phyloP scores from a whole-genome alignment of 2,113 vertebrate genomes.

The Argyrosomus japonicus region DNA sequence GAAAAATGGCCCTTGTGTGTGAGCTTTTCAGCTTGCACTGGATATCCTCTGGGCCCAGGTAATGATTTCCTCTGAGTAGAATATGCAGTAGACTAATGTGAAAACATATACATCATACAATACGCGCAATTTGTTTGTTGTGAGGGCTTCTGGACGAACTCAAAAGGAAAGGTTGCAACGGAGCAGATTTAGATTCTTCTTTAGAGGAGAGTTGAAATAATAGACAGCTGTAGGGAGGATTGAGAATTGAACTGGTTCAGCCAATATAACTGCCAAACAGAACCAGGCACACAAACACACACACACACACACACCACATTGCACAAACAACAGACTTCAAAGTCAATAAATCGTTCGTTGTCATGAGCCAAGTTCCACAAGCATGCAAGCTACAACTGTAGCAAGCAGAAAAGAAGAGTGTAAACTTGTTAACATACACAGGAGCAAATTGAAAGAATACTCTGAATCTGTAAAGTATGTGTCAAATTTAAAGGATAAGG shows the following conservation, averaged over 20 bases:
- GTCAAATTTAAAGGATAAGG: background rate
- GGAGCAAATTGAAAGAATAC: constrained; percentile 30
- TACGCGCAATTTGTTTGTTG: background rate
- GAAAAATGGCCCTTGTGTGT: constrained; percentile 58
- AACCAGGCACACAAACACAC: constrained; percentile 30
- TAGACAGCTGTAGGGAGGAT: constrained; percentile 28
- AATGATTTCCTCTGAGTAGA: constrained; percentile 56
- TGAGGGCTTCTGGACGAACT: background rate
- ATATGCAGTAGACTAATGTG: constrained; percentile 41
- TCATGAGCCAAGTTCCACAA: constrained; percentile 50
- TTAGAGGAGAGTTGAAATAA: constrained; percentile 36
- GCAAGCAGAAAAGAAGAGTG: constrained; percentile 16
- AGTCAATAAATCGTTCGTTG: constrained; percentile 68
- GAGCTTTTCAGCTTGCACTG: constrained; percentile 19
- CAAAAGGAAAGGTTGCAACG: constrained; percentile 11
- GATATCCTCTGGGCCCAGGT: constrained; percentile 51
- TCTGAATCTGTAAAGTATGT: background rate
- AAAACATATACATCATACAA: constrained; percentile 38
- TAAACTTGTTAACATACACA: constrained; percentile 57
- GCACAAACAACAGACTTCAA: constrained; percentile 70
- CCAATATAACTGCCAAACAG: constrained; percentile 52
- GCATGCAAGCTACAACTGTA: constrained; percentile 51
- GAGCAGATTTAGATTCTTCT: constrained; percentile 39
- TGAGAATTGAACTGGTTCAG: constrained; percentile 47
- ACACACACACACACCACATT: background rate